A percentile compares a stretch with the other conserved stretches of the same genome.
Conservation (phyloP, 1,140 invertebrate species). For the Sarcophaga peregrina region DNA sequence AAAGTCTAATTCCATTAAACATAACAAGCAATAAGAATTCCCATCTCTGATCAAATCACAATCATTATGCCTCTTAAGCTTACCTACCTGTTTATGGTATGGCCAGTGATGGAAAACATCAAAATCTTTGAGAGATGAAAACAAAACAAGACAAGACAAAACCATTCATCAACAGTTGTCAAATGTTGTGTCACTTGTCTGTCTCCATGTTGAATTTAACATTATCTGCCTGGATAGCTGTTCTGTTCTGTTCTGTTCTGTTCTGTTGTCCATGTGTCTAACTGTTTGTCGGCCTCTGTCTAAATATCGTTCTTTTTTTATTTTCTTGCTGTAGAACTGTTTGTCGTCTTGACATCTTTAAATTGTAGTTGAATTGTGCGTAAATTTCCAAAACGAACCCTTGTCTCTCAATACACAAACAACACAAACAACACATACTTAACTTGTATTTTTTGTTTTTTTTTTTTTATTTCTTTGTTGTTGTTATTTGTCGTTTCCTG, state of each 20-base stretch:
- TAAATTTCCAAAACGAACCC: slow-evolving; percentile 12
- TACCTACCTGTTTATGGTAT: too few species aligned
- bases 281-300: slow-evolving; percentile 4
- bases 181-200: slow-evolving; percentile 34
- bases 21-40: too few species aligned
- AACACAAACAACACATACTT: background rate
- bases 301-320: slow-evolving; percentile 6
- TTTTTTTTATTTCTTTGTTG: background rate
- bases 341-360: background rate
- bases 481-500: background rate
- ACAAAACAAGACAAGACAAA: background rate
- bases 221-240: background rate
- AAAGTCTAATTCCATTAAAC: too few species aligned
- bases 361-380: slow-evolving; percentile 21
- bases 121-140: too few species aligned
- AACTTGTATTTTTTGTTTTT: too few species aligned
- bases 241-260: too few species aligned
- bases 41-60: too few species aligned
- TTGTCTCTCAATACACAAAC: slow-evolving; percentile 1
- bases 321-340: background rate
- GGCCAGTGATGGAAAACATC: too few species aligned
- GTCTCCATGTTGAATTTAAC: background rate
- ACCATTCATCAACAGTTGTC: slow-evolving; percentile 39
- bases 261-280: background rate
- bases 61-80: too few species aligned